Percentiles rank a stretch among this genome's conserved stretches.
Evolutionary conservation across 53 echinoderm and acorn worm genomes (phyloP).

Genomic region (Patiria pectinifera): DNA sequence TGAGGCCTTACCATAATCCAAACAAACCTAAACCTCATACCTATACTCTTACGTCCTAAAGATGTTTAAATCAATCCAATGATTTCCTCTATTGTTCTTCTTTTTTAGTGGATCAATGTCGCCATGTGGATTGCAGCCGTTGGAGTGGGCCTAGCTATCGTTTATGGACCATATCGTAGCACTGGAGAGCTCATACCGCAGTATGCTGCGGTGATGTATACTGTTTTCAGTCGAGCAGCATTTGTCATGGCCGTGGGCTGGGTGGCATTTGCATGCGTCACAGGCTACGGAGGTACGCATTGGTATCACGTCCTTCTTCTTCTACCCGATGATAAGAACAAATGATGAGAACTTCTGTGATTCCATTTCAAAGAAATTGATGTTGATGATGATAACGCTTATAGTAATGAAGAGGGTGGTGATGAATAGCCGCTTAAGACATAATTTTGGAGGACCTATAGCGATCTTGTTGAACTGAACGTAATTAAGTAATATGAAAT

Average conservation of each 20-base stretch:
- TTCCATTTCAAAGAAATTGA: not conserved
- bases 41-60: no score
- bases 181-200: slow-evolving; percentile 11
- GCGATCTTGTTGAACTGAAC: no score
- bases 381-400: no score
- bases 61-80: no score
- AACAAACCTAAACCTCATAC: no score
- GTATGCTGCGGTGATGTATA: slow-evolving; percentile 44
- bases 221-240: not conserved
- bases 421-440: no score
- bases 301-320: no score
- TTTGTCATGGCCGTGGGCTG: slow-evolving; percentile 49
- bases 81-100: not conserved
- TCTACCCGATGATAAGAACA: not conserved
- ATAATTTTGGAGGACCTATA: no score
- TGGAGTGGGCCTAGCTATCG: not conserved
- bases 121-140: slow-evolving; percentile 28
- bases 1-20: no score
- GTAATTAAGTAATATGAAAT: no score
- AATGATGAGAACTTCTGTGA: no score
- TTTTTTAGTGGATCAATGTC: slow-evolving; percentile 14
- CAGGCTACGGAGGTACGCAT: slow-evolving; percentile 52
- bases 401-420: no score
- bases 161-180: slow-evolving; percentile 20
- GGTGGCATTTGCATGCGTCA: slow-evolving; percentile 38